These are phyloP conservation scores for Struthio camelus DNA, from an alignment of 2,113 vertebrate genomes.

Conservation along the genomic window DNA sequence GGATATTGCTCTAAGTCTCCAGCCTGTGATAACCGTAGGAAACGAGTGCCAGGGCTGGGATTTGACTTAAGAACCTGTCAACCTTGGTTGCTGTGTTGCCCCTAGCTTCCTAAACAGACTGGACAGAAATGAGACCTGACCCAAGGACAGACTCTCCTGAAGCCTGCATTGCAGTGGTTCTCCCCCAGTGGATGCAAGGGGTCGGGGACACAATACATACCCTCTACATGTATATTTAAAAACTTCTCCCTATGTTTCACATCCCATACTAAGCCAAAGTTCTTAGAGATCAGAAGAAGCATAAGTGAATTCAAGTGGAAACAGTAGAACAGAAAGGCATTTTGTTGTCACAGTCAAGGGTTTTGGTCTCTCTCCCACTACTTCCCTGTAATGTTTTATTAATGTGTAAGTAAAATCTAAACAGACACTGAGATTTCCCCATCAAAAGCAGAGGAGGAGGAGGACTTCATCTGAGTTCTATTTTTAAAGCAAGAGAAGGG, in stretches of 20 bases:
- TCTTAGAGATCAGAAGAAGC: neutral
- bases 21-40: neutral
- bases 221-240: neutral
- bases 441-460: neutral
- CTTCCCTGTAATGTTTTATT: conserved; percentile 64
- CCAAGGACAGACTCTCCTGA: rapidly evolving
- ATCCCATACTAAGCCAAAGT: neutral
- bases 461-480: conserved; percentile 33
- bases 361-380: conserved; percentile 48
- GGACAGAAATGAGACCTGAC: neutral
- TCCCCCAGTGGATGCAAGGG: neutral
- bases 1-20: neutral
- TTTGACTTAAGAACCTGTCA: neutral
- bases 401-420: conserved; percentile 50
- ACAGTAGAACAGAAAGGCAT: neutral
- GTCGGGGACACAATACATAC: neutral
- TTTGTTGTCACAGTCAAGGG: conserved; percentile 51
- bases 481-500: conserved; percentile 46
- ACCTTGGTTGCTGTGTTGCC: neutral
- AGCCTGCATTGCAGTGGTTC: neutral
- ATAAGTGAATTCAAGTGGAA: conserved; percentile 25
- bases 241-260: neutral
- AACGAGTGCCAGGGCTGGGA: neutral
- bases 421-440: conserved; percentile 34
- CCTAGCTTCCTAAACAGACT: neutral